These are phyloP conservation scores for Pogonophryne albipinna DNA, from an alignment of 2,797 vertebrate genomes.

Conservation along the genomic window DNA sequence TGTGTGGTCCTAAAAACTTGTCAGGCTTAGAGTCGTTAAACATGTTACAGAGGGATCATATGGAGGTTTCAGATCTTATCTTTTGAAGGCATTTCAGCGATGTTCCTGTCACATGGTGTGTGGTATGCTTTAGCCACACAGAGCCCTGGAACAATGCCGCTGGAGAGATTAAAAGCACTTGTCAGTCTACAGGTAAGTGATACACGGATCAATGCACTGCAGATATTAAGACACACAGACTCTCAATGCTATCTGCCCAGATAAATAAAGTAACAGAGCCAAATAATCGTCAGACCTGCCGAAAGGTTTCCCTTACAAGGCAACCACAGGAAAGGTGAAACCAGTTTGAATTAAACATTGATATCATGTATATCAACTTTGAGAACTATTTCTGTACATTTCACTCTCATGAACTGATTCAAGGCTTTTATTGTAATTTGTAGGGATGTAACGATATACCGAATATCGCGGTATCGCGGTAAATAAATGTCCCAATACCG, in stretches of 20 bases:
- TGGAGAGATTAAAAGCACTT: constrained; percentile 56
- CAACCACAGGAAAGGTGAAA: neutral
- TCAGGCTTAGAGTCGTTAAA: neutral
- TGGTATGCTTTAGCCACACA: neutral
- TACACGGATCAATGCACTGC: constrained; percentile 36
- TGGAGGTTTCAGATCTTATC: constrained; percentile 73
- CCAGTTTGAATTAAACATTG: neutral
- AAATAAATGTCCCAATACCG: too few species aligned
- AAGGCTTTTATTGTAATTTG: too few species aligned
- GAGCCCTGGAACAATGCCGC: constrained; percentile 31
- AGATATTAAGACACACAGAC: constrained; percentile 48
- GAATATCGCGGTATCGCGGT: too few species aligned
- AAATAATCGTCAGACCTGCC: neutral
- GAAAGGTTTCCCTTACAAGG: neutral
- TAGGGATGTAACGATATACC: too few species aligned
- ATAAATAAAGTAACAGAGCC: neutral
- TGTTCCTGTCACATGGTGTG: constrained; percentile 60
- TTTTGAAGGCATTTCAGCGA: constrained; percentile 53
- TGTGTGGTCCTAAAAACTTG: constrained; percentile 12
- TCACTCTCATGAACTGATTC: neutral
- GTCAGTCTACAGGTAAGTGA: constrained; percentile 53
- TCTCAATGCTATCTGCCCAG: constrained; percentile 3
- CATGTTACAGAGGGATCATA: constrained; percentile 70
- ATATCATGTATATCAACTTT: neutral
- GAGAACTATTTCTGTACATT: neutral